Base-by-base conservation (phyloP, 2,888 invertebrate genomes). In the Tridacna gigas region DNA sequence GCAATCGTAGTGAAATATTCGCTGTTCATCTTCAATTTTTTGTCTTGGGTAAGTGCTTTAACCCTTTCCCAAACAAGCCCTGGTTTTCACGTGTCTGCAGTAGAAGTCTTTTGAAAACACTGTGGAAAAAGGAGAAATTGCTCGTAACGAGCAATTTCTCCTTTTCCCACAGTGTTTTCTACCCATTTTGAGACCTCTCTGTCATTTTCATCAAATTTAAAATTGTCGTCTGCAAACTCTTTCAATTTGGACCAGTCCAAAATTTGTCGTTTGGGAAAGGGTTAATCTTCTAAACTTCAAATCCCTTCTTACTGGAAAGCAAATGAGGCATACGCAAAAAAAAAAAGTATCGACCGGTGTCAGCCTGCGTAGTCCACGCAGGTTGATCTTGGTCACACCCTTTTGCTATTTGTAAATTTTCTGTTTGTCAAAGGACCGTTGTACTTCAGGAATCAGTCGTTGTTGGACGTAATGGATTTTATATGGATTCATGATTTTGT, bases 11-110 rank as follows among this genome's bases (percentile, higher is more conserved):
- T 98, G 74, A 98, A 98, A 95, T 98, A 98, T 95, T 96, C 97
- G 95, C 97, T 98, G 95, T 98, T 98, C 95, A 96, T 97, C 92
- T 96, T 98, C 91, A 98, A 98, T 95, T 97, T 98, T 94, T 95
- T 98, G 91, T 97, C 98, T 95, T 98, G 98, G 98, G 98, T 98
- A 95, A 96, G 97, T 90, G 13, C 51, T 37, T 7, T 2, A 37
- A 4, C 7, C 7, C 37, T 37, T 37, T 56, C 56, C 56, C 56
- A n/a, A 56, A 56, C 56, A 56, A 56, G 2, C 9, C 9, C 56
- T 5, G 56, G n/a, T 56, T 56, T 56, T 56, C n/a, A n/a, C 56
- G 56, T 2, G 4, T 9, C 2, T 20, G 18, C 2, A 4, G 4
- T 3, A 56, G n/a, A 56, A 2, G 56, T 9, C 18, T n/a, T 20